Conservation (phyloP, 2,888 invertebrate genomes). For the Drosophila tripunctata region DNA sequence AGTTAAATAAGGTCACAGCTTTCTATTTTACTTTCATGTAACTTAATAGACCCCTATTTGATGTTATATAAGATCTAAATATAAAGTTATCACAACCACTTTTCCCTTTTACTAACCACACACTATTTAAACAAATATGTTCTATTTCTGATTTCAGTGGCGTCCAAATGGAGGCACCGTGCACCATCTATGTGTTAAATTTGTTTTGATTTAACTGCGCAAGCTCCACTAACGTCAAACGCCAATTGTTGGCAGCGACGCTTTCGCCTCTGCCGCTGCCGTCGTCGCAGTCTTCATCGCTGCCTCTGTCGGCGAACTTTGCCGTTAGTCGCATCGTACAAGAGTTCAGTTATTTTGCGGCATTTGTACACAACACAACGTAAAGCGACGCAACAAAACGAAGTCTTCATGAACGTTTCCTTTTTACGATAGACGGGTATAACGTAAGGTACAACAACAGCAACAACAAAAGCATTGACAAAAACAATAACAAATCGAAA, state of each 20-base stretch:
- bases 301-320: constrained; percentile 11
- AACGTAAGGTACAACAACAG: constrained; percentile 23
- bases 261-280: constrained; percentile 5
- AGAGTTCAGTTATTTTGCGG: constrained; percentile 41
- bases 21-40: too few species aligned
- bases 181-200: constrained; percentile 44
- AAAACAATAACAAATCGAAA: constrained; percentile 28
- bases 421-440: constrained; percentile 5
- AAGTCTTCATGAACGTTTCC: background rate
- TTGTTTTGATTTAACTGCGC: constrained; percentile 58
- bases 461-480: constrained; percentile 2
- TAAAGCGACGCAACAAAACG: background rate
- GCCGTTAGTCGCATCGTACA: constrained; percentile 11
- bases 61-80: background rate
- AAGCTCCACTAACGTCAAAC: constrained; percentile 44
- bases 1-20: too few species aligned
- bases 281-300: background rate
- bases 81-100: background rate
- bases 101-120: background rate
- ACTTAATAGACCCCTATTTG: background rate
- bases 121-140: background rate
- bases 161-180: background rate
- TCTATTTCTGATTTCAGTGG: constrained; percentile 24
- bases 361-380: constrained; percentile 40
- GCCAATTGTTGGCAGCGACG: constrained; percentile 31